A percentile compares a stretch with the other conserved stretches of the same genome.
phyloP scores from a whole-genome alignment of 1,140 invertebrate species.

The Heliconius hewitsoni region DNA sequence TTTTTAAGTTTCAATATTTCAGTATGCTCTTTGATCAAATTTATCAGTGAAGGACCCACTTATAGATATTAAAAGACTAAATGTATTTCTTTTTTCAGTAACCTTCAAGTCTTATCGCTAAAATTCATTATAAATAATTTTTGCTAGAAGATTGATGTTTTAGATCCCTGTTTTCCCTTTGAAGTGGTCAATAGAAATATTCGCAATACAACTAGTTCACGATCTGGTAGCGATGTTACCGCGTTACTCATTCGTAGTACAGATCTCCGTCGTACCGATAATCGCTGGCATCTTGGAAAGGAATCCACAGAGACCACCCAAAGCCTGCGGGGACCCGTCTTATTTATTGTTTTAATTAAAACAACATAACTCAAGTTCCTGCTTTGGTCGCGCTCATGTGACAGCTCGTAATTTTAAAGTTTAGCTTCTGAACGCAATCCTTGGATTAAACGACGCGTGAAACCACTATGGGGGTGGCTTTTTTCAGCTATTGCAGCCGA shows the following conservation, averaged over 20 bases:
- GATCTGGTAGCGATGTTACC: too few relatives aligned
- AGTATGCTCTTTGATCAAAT: too few relatives aligned
- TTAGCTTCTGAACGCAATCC: slow-evolving; percentile 60
- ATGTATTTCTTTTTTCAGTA: too few relatives aligned
- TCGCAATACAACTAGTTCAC: neutral
- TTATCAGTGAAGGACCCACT: too few relatives aligned
- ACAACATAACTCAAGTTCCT: slow-evolving; percentile 67
- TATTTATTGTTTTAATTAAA: slow-evolving; percentile 77
- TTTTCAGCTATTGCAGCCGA: neutral
- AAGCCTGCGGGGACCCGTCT: slow-evolving; percentile 47
- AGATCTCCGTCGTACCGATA: slow-evolving; percentile 58
- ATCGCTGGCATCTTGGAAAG: slow-evolving; percentile 58
- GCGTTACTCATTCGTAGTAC: slow-evolving; percentile 16
- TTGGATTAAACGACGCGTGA: slow-evolving; percentile 50
- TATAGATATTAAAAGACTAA: too few relatives aligned
- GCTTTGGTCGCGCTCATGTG: slow-evolving; percentile 56
- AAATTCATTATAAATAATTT: too few relatives aligned
- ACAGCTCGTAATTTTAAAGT: slow-evolving; percentile 66
- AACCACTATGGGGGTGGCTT: slow-evolving; percentile 33
- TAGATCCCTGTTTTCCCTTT: too few relatives aligned
- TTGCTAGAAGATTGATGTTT: too few relatives aligned
- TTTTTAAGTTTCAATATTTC: neutral
- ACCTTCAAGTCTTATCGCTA: too few relatives aligned
- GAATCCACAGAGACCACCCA: slow-evolving; percentile 61
- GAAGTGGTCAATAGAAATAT: neutral